phyloP scores from a whole-genome alignment of 2,888 invertebrate species.

The Agrotis segetum region DNA sequence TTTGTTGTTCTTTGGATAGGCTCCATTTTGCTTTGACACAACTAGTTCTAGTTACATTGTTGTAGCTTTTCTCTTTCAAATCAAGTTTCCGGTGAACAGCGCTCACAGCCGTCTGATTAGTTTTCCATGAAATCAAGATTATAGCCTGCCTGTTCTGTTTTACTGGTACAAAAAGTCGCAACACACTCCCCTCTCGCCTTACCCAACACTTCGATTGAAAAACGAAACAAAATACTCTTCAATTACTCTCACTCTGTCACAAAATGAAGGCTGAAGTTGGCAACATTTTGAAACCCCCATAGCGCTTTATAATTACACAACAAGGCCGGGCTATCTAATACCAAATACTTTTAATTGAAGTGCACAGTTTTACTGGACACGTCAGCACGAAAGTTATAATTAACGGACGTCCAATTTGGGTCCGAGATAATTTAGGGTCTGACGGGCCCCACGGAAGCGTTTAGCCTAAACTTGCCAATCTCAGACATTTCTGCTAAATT shows the following conservation, averaged over 20 bases:
- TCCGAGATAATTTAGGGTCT: conserved; percentile 82
- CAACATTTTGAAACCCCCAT: conserved; percentile 50
- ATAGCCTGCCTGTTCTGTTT: neutral
- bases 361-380: conserved; percentile 78
- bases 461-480: conserved; percentile 52
- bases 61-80: neutral
- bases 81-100: neutral
- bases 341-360: conserved; percentile 82
- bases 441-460: conserved; percentile 69
- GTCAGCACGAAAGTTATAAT: conserved; percentile 84
- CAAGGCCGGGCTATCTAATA: conserved; percentile 65
- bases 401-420: conserved; percentile 81
- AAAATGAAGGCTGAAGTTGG: conserved; percentile 25
- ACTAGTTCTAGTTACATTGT: neutral
- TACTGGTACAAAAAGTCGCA: conserved; percentile 4
- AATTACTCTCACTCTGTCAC: conserved; percentile 51
- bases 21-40: conserved; percentile 9
- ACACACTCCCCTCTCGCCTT: neutral
- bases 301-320: conserved; percentile 67
- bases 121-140: neutral
- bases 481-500: conserved; percentile 54
- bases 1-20: neutral
- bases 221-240: conserved; percentile 35
- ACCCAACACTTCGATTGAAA: conserved; percentile 23
- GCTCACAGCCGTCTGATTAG: neutral